Evolutionary conservation across 2,113 vertebrate genomes (phyloP), one percentile per base, ranked within the genome.

Genomic region (Ammospiza caudacuta): DNA sequence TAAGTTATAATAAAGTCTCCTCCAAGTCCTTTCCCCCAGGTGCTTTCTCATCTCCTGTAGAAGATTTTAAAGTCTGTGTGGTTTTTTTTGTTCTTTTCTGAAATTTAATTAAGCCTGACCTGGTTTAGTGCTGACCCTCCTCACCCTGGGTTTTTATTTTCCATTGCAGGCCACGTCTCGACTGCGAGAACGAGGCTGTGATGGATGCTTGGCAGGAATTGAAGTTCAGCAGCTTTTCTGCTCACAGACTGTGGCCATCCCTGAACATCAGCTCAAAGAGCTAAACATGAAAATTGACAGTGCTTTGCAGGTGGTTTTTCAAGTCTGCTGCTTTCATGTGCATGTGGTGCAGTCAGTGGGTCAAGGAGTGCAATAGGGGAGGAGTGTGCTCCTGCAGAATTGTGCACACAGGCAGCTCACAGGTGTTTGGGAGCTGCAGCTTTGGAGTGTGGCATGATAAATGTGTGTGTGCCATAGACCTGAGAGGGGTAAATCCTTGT

Each of bases 221-320:
- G 99, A 99, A 98, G 99, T 99, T 87, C 99, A 99, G 89, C 99
- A 99, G 73, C 99, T 99, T 91, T 99, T 99, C 97, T 99, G 99
- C 97, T 99, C 99, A 37, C 99, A 99, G 94, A 99, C 97, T 94
- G 98, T 99, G 86, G 98, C 98, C 73, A 99, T 99, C 94, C 99
- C 99, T 33, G 99, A 99, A 92, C 99, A 99, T 96, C 99, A 99
- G 97, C 98, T 99, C 76, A 99, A 99, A 97, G 99, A 99, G 78
- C 98, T 99, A 81, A 99, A 99, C 95, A 70, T 98, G 95, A 99
- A 99, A 98, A 99, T 99, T 20, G 99, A 99, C 98, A 98, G 98
- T 92, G 99, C 99, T 98, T 97, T 99, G 97, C 99, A 99, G 98
- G 99, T 99, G 80, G 94, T 77, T 74, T 70, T 86, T 59, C 19